Evolutionary conservation across 2,113 vertebrate species (phyloP).

Genomic region (Onychostoma macrolepis): DNA sequence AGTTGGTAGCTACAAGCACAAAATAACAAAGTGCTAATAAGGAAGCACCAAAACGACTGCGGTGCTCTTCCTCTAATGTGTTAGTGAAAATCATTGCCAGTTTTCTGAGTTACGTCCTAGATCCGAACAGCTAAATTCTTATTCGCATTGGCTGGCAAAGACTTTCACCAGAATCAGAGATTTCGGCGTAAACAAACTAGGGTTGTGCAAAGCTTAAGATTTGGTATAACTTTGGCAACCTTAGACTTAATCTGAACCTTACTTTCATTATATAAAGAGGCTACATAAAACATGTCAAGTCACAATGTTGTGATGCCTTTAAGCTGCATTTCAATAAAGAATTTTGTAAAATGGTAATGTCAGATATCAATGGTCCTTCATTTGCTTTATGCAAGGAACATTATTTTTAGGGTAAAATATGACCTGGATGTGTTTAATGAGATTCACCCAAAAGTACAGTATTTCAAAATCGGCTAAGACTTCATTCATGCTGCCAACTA

Average conservation of each 20-base stretch:
- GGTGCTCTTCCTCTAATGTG: neutral
- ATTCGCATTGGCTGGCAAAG: neutral
- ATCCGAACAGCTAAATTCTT: neutral
- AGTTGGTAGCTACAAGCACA: constrained; percentile 12
- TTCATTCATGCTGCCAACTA: constrained; percentile 27
- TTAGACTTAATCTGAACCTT: neutral
- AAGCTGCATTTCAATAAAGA: neutral
- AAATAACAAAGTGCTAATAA: neutral
- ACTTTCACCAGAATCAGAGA: neutral
- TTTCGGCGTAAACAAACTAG: neutral
- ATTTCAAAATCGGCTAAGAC: neutral
- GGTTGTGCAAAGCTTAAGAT: neutral
- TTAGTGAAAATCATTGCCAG: neutral
- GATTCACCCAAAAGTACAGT: neutral
- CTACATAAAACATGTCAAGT: neutral
- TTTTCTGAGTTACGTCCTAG: neutral
- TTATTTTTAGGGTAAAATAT: neutral
- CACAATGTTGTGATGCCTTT: neutral
- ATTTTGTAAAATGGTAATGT: neutral
- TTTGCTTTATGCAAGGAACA: neutral
- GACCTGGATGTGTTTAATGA: neutral
- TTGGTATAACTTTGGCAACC: neutral
- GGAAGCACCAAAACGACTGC: neutral
- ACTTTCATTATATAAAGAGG: neutral
- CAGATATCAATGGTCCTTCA: neutral